A percentile compares a stretch with the other conserved stretches of the same genome.
Conservation (phyloP, 92 coral and sea anemone species). For the Hydrozoanthus gracilis region DNA sequence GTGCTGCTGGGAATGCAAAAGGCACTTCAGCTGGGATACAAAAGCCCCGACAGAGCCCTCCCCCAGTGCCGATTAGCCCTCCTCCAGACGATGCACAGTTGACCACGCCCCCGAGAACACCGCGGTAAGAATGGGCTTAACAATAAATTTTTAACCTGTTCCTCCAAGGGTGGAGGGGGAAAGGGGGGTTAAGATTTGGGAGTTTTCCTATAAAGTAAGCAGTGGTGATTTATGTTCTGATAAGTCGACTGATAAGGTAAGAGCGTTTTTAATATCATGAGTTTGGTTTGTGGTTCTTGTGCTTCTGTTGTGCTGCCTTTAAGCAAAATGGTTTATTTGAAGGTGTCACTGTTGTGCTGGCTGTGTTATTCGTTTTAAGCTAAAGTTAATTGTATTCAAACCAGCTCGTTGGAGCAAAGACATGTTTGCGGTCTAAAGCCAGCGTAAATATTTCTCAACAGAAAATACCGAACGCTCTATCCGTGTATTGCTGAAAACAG, state of each 20-base stretch:
- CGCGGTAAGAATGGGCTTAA: slow-evolving; percentile 45
- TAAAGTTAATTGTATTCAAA: neutral
- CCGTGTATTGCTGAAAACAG: slow-evolving; percentile 98
- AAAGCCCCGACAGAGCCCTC: slow-evolving; percentile 57
- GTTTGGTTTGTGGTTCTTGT: neutral
- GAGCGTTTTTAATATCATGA: neutral
- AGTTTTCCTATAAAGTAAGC: neutral
- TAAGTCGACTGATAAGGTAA: neutral
- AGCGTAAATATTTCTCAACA: slow-evolving; percentile 37
- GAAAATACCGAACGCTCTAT: slow-evolving; percentile 91
- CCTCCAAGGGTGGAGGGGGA: neutral
- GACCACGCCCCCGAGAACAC: slow-evolving; percentile 75
- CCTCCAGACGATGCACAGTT: slow-evolving; percentile 84
- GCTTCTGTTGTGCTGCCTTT: neutral
- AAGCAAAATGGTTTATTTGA: too few species aligned
- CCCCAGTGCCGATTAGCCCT: slow-evolving; percentile 88
- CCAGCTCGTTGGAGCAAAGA: neutral
- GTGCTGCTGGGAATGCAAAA: slow-evolving; percentile 1
- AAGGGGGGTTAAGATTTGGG: neutral
- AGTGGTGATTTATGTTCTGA: too few species aligned
- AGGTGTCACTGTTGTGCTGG: neutral
- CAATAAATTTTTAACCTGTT: neutral
- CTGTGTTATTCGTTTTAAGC: neutral
- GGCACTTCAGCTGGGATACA: slow-evolving; percentile 24
- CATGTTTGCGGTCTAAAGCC: neutral